These are phyloP conservation scores for Timandra comae DNA, from an alignment of 2,888 invertebrate species.

Conservation along the genomic window DNA sequence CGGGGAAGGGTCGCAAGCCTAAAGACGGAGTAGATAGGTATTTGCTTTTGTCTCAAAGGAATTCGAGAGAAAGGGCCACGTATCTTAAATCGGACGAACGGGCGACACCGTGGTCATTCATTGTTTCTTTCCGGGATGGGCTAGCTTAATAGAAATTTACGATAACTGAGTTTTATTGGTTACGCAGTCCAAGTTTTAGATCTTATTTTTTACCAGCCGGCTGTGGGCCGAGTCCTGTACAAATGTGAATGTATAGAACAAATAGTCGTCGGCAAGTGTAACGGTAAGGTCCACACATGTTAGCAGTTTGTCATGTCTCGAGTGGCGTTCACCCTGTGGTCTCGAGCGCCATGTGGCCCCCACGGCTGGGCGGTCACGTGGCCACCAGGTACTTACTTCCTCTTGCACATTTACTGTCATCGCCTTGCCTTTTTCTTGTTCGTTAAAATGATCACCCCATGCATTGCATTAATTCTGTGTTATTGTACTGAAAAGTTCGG, in stretches of 20 bases:
- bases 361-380: slow-evolving; percentile 45
- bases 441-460: slow-evolving; percentile 10
- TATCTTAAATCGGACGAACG: slow-evolving; percentile 11
- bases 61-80: slow-evolving; percentile 14
- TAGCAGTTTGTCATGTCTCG: slow-evolving; percentile 42
- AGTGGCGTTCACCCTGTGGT: slow-evolving; percentile 44
- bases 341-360: slow-evolving; percentile 47
- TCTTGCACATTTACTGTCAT: slow-evolving; percentile 41
- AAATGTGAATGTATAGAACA: slow-evolving; percentile 23
- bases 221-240: slow-evolving; percentile 38
- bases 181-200: slow-evolving; percentile 5
- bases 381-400: slow-evolving; percentile 57
- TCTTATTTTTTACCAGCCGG: slow-evolving; percentile 22
- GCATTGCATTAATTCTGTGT: neutral
- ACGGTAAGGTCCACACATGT: slow-evolving; percentile 42
- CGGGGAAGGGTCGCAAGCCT: slow-evolving; percentile 13
- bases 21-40: slow-evolving; percentile 6
- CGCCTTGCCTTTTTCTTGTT: slow-evolving; percentile 25
- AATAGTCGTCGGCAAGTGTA: slow-evolving; percentile 38
- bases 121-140: slow-evolving; percentile 22
- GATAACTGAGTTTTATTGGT: slow-evolving; percentile 9
- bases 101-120: slow-evolving; percentile 4
- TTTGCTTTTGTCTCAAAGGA: slow-evolving; percentile 15
- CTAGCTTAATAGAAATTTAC: slow-evolving; percentile 15
- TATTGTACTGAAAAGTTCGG: neutral